phyloP scores from a whole-genome alignment of 2,113 vertebrate species.

The Scolopax mira region DNA sequence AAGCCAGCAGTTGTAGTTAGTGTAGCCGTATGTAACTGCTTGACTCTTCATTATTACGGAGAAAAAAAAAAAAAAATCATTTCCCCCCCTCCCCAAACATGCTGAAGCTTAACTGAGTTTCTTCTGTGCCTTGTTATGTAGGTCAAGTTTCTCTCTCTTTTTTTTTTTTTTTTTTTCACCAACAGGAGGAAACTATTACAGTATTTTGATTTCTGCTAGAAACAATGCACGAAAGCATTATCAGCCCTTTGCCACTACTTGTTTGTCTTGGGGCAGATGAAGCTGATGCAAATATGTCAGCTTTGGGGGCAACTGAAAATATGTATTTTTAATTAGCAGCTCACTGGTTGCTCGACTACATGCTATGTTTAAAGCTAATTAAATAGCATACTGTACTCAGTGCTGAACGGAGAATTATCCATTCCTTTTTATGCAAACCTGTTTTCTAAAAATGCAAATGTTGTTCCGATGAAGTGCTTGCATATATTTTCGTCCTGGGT shows the following conservation, averaged over 20 bases:
- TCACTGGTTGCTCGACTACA: not conserved
- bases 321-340: not conserved
- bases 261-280: not conserved
- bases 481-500: not conserved
- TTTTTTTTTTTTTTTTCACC: not conserved
- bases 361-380: not conserved
- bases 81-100: not conserved
- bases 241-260: not conserved
- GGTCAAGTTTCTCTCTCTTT: slow-evolving; percentile 35
- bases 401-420: not conserved
- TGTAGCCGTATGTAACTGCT: not conserved
- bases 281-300: not conserved
- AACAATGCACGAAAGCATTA: slow-evolving; percentile 28
- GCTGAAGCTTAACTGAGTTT: slow-evolving; percentile 30
- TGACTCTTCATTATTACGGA: not conserved
- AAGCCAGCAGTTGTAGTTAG: not conserved
- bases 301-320: not conserved
- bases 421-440: not conserved
- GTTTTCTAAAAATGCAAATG: not conserved
- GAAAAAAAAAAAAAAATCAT: not conserved
- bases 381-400: not conserved
- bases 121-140: slow-evolving; percentile 45
- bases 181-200: slow-evolving; percentile 40
- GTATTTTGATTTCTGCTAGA: slow-evolving; percentile 52
- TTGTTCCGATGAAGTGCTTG: not conserved